Conservation (phyloP, 2,113 vertebrate genomes). For the Notechis scutatus region DNA sequence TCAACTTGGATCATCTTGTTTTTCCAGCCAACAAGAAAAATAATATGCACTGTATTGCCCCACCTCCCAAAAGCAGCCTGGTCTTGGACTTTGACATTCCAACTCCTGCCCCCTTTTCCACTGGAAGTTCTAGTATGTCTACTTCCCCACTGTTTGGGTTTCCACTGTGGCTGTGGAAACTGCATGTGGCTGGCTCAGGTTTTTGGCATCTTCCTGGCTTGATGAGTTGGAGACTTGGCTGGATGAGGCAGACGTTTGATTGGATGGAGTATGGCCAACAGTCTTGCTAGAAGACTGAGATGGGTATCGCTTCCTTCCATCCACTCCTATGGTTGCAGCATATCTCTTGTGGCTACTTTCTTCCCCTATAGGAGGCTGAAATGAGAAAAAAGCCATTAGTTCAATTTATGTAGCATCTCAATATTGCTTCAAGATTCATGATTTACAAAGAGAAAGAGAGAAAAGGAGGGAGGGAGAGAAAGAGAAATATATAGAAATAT, state of each 20-base stretch:
- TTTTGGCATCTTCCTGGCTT: constrained; percentile 84
- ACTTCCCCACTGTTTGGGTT: constrained; percentile 71
- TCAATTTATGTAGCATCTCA: constrained; percentile 17
- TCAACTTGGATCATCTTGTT: constrained; percentile 56
- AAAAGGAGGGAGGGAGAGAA: too few species aligned
- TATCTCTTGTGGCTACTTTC: constrained; percentile 89
- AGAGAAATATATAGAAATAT: background rate
- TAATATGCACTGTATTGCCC: constrained; percentile 55
- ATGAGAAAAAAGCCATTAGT: constrained; percentile 25
- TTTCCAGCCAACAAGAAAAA: constrained; percentile 60
- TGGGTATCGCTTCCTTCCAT: constrained; percentile 85
- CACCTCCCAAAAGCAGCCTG: constrained; percentile 44
- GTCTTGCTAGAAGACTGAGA: constrained; percentile 83
- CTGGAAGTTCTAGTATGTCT: constrained; percentile 57
- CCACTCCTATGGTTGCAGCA: constrained; percentile 74
- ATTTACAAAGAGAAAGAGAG: background rate
- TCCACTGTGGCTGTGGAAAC: constrained; percentile 63
- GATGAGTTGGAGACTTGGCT: constrained; percentile 62
- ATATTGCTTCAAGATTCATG: background rate
- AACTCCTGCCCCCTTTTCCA: constrained; percentile 49
- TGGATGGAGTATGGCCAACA: constrained; percentile 65
- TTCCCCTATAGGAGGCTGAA: constrained; percentile 92
- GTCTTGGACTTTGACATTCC: constrained; percentile 56
- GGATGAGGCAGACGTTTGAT: constrained; percentile 42
- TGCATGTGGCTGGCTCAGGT: constrained; percentile 70